Evolutionary conservation across 2,113 vertebrate genomes (phyloP).

Genomic region (Cathartes aura): DNA sequence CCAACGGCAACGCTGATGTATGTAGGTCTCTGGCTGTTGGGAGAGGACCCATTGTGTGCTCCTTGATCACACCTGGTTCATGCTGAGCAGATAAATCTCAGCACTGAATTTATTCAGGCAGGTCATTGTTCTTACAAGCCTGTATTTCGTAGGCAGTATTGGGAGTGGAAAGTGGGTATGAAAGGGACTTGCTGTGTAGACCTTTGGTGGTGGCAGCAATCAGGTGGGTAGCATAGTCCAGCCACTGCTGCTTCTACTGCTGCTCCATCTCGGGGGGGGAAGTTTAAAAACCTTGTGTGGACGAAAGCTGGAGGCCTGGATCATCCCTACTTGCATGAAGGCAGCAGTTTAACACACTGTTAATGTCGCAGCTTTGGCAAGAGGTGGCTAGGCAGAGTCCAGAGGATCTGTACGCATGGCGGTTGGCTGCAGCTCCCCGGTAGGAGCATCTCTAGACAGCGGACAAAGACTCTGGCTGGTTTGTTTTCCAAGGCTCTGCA

Average conservation of each 20-base stretch:
- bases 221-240: not conserved
- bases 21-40: not conserved
- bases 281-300: not conserved
- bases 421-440: not conserved
- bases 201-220: not conserved
- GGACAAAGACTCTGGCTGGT: accelerated
- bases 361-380: not conserved
- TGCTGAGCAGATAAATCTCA: not conserved
- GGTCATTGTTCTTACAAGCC: not conserved
- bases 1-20: not conserved
- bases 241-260: not conserved
- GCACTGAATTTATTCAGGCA: not conserved
- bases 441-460: not conserved
- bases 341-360: not conserved
- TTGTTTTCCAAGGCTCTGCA: not conserved
- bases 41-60: accelerated
- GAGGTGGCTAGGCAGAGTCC: accelerated
- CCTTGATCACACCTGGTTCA: not conserved
- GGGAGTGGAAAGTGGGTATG: not conserved
- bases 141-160: not conserved
- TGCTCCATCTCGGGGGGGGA: not conserved
- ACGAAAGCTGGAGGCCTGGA: not conserved
- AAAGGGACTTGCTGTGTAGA: not conserved
- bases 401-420: accelerated
- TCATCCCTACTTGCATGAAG: accelerated